phyloP scores from a whole-genome alignment of 2,888 invertebrate species.

The Horisme vitalbata region DNA sequence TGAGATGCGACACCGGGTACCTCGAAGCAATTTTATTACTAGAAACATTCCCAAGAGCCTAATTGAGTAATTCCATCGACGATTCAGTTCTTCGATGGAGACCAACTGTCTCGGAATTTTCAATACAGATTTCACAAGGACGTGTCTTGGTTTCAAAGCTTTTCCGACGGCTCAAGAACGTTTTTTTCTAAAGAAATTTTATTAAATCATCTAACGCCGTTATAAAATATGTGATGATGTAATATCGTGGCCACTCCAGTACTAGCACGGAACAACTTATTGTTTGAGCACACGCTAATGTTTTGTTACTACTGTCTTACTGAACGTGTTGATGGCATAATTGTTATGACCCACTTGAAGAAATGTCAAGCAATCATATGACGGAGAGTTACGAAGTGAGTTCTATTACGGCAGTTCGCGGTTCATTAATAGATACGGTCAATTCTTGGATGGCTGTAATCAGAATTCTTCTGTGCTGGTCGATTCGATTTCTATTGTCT shows the following conservation, averaged over 20 bases:
- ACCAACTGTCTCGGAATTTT: conserved; percentile 32
- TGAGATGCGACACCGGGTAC: conserved; percentile 5
- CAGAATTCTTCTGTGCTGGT: background rate
- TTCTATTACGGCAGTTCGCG: conserved; percentile 22
- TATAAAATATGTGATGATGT: conserved; percentile 39
- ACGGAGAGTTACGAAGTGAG: conserved; percentile 33
- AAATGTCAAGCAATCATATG: conserved; percentile 41
- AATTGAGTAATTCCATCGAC: conserved; percentile 47
- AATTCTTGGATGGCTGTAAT: conserved; percentile 3
- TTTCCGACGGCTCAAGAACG: conserved; percentile 32
- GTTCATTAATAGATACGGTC: conserved; percentile 22
- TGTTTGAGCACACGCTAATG: conserved; percentile 40
- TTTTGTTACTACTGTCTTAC: conserved; percentile 40
- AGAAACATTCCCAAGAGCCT: conserved; percentile 38
- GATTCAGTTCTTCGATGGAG: conserved; percentile 41
- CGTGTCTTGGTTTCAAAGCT: conserved; percentile 42
- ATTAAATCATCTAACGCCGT: conserved; percentile 32
- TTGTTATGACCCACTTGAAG: conserved; percentile 46
- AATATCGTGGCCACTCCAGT: conserved; percentile 36
- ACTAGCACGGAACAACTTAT: conserved; percentile 39
- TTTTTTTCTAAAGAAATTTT: conserved; percentile 37
- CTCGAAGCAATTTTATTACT: conserved; percentile 13
- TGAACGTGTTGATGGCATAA: conserved; percentile 44
- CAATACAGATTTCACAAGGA: conserved; percentile 37
- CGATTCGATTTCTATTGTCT: background rate